These are phyloP conservation scores for Calosoma granatense DNA, from an alignment of 1,140 invertebrate genomes.

Conservation along the genomic window DNA sequence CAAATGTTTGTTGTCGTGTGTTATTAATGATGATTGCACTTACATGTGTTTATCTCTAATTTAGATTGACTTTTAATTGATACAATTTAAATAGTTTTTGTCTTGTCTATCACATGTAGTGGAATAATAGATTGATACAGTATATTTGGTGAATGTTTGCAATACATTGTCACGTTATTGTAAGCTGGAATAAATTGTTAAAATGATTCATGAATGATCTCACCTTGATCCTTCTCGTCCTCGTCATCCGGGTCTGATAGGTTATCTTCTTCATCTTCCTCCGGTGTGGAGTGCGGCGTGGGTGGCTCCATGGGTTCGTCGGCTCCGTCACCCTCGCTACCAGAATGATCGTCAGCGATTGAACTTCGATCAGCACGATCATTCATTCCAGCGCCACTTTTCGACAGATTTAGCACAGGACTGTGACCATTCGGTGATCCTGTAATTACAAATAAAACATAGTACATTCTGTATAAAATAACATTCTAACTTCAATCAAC, in stretches of 20 bases:
- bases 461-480: conserved; percentile 3
- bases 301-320: conserved; percentile 41
- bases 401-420: conserved; percentile 81
- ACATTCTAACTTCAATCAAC: not conserved
- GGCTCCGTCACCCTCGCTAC: conserved; percentile 46
- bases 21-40: no score
- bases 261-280: conserved; percentile 67
- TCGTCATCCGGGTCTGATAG: conserved; percentile 69
- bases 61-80: no score
- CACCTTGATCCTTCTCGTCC: conserved; percentile 78
- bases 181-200: no score
- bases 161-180: no score
- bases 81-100: not conserved
- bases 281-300: conserved; percentile 51
- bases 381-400: conserved; percentile 62
- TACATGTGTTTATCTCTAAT: no score
- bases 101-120: no score
- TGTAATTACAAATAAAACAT: conserved; percentile 38
- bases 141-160: no score
- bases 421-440: conserved; percentile 80
- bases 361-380: conserved; percentile 26
- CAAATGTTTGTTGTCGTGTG: no score
- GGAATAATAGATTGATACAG: no score
- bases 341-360: conserved; percentile 44
- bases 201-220: conserved; percentile 17